Conservation (phyloP, 2,797 vertebrate genomes). For the Bovichtus variegatus region DNA sequence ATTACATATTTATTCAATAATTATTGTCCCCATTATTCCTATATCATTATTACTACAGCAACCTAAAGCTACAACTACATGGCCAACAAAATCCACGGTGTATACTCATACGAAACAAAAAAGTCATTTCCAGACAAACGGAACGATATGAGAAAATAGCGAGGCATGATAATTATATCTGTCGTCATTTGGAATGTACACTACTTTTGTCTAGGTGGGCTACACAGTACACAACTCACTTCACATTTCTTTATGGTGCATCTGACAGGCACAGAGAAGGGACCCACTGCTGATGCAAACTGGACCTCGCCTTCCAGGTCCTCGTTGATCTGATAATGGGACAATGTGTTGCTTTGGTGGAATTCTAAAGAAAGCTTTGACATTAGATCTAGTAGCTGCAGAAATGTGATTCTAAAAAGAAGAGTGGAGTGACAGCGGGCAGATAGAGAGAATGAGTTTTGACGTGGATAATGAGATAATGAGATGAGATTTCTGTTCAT, state of each 20-base stretch:
- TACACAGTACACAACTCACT: constrained; percentile 75
- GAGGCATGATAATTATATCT: not conserved
- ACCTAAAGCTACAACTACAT: not conserved
- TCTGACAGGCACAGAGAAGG: constrained; percentile 89
- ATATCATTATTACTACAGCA: not conserved
- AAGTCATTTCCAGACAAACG: not conserved
- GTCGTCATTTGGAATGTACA: not conserved
- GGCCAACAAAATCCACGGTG: not conserved
- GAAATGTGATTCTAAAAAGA: constrained; percentile 1
- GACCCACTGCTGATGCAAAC: constrained; percentile 88
- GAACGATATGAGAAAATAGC: not conserved
- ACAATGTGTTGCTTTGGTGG: constrained; percentile 5
- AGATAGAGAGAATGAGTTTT: not conserved
- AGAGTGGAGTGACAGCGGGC: not conserved
- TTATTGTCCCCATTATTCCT: not conserved
- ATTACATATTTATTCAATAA: not conserved
- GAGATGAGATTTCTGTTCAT: not conserved
- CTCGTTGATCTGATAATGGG: constrained; percentile 86
- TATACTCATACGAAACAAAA: not conserved
- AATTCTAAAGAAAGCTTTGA: constrained; percentile 17
- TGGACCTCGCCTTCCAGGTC: constrained; percentile 89
- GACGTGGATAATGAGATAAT: not conserved
- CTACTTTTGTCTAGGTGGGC: not conserved
- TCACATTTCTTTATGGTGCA: constrained; percentile 91
- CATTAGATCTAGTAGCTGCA: not conserved